Percentiles rank a stretch among this genome's conserved stretches.
These are phyloP conservation scores for Potamilus streckersoni DNA, from an alignment of 1,140 invertebrate genomes.

Conservation along the genomic window DNA sequence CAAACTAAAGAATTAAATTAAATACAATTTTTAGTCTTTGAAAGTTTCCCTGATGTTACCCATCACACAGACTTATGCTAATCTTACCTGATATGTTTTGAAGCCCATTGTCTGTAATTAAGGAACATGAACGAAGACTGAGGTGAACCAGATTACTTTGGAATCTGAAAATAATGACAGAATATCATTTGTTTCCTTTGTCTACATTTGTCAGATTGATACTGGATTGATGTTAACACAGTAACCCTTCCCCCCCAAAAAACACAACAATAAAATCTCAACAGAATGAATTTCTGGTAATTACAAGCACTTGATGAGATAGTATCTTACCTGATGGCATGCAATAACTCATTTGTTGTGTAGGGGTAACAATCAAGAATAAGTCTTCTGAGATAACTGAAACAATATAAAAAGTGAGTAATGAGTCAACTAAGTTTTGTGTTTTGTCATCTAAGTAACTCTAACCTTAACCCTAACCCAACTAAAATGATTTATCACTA, in stretches of 20 bases:
- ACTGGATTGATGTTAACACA: no score
- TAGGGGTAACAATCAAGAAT: slow-evolving; percentile 59
- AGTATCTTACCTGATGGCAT: slow-evolving; percentile 49
- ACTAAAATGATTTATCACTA: no score
- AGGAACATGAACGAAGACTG: slow-evolving; percentile 53
- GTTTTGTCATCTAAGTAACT: no score
- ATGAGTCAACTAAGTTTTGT: background rate
- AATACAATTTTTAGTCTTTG: background rate
- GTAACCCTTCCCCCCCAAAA: no score
- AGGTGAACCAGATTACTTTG: slow-evolving; percentile 51
- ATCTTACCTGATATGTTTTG: slow-evolving; percentile 48
- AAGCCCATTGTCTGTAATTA: slow-evolving; percentile 61
- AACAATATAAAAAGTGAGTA: slow-evolving; percentile 33
- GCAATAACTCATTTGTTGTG: slow-evolving; percentile 59
- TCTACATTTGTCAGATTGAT: no score
- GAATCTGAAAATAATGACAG: slow-evolving; percentile 43
- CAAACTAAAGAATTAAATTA: background rate
- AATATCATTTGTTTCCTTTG: background rate
- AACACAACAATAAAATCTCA: no score
- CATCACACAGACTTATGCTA: background rate
- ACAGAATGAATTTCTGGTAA: no score
- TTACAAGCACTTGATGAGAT: background rate
- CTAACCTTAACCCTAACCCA: no score
- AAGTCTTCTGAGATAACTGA: slow-evolving; percentile 56
- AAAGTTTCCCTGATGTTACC: no score